Base-by-base conservation (phyloP, 2,888 invertebrate species). In the Isoperla grammatica region DNA sequence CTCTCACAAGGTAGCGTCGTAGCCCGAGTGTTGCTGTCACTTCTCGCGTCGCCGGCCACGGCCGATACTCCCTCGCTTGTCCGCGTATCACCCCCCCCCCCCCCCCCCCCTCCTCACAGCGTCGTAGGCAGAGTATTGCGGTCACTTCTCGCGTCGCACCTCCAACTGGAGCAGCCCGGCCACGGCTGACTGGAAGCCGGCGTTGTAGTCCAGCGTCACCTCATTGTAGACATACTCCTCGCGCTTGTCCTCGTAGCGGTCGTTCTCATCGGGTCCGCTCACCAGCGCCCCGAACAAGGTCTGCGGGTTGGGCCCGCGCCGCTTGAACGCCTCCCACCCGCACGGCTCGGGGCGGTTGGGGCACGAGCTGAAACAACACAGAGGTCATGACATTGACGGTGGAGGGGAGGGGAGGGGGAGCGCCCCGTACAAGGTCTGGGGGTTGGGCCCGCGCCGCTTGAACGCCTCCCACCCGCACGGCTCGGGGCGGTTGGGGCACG, bases 121-220 rank as follows among this genome's bases (percentile, higher is more conserved):
- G n/a, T n/a, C n/a, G n/a, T n/a, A n/a, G n/a, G n/a, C n/a, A n/a
- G n/a, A n/a, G n/a, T n/a, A n/a, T n/a, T n/a, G n/a, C n/a, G n/a
- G 29, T 29, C 29, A 29, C 29, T 29, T 29, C 29, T 29, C 29
- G 4, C 29, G 29, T 29, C 29, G 29, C 5, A 29, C 29, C 11
- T 66, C 69, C 20, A 72, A 66, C 46, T 77, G 74, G n/a, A 76
- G 68, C 2, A 81, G 67, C 11, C 76, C 80, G 1, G 79, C 80
- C 1, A 80, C 68, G 1, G 76, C 75, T 11, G 78, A 75, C 63
- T 80, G 80, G 67, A 81, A 80, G 1, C 80, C 81, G 4, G 79
- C 80, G 67, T 81, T 81, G 69, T 77, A 81, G 65, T 81, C 79
- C 15, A 79, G 69, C 9, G 79, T 79, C 1, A 81, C 80, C 67